A percentile compares a stretch with the other conserved stretches of the same genome.
Conservation (phyloP, 2,888 invertebrate genomes). For the Sarcophaga caerulescens region DNA sequence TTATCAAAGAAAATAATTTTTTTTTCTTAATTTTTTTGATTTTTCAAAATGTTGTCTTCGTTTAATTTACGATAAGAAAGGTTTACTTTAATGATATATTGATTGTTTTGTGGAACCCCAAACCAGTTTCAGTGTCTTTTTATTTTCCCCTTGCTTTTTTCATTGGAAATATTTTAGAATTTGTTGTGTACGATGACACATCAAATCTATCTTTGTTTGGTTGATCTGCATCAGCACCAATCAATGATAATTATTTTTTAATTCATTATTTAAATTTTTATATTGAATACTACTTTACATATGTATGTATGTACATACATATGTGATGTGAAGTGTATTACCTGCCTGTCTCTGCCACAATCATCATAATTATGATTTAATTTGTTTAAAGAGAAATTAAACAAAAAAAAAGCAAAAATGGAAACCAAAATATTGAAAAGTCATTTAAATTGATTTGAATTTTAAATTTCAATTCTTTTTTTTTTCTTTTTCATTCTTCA, state of each 20-base stretch:
- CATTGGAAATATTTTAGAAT: slow-evolving; percentile 11
- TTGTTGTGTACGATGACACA: slow-evolving; percentile 27
- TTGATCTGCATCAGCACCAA: slow-evolving; percentile 8
- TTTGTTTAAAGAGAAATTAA: slow-evolving; percentile 59
- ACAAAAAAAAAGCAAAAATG: slow-evolving; percentile 4
- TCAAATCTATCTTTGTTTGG: slow-evolving; percentile 15
- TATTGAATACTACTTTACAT: slow-evolving; percentile 30
- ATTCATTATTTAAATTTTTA: slow-evolving; percentile 37
- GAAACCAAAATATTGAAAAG: slow-evolving; percentile 53
- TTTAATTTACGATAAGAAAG: slow-evolving; percentile 58
- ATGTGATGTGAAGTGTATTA: too few species aligned
- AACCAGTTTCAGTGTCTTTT: slow-evolving; percentile 29
- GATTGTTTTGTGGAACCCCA: slow-evolving; percentile 31
- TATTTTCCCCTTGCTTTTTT: neutral
- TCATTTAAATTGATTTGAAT: slow-evolving; percentile 70
- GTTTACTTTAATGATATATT: slow-evolving; percentile 19
- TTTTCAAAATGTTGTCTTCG: slow-evolving; percentile 15
- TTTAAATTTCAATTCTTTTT: slow-evolving; percentile 32
- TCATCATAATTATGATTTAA: slow-evolving; percentile 66
- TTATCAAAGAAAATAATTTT: slow-evolving; percentile 42
- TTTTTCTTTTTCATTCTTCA: neutral
- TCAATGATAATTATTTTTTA: slow-evolving; percentile 7
- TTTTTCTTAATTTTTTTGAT: slow-evolving; percentile 39
- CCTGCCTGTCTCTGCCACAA: too few species aligned
- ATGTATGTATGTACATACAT: neutral